phyloP scores from a whole-genome alignment of 2,797 vertebrate species.

The Falco concolor region DNA sequence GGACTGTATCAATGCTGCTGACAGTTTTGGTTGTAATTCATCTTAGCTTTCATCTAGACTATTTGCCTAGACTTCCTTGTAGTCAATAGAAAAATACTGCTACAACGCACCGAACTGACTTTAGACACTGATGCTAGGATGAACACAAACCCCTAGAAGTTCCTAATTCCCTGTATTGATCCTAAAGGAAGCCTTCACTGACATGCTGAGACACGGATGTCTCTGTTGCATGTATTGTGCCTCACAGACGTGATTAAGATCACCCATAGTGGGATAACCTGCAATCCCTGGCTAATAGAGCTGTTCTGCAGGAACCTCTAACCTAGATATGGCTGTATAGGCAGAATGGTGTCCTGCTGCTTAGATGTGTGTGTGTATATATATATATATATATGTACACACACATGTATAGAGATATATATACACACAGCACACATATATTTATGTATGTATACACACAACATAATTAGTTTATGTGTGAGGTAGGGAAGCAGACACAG shows the following conservation, averaged over 20 bases:
- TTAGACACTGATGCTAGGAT: background rate
- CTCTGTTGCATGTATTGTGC: background rate
- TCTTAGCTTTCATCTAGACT: background rate
- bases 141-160: background rate
- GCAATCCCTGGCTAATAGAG: background rate
- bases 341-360: background rate
- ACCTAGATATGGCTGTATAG: background rate
- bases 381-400: background rate
- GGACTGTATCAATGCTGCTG: background rate
- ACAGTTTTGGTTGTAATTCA: background rate
- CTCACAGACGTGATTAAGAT: background rate
- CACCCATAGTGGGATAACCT: background rate
- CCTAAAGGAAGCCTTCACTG: background rate
- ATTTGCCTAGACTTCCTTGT: background rate
- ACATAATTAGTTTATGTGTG: background rate
- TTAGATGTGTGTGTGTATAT: background rate
- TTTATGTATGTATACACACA: background rate
- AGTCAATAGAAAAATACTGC: background rate
- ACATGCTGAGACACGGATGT: background rate
- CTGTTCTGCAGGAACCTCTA: background rate
- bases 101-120: background rate
- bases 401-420: background rate
- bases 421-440: background rate
- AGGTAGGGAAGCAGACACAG: background rate
- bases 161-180: background rate